Conservation (phyloP, 1,140 invertebrate genomes). For the Orchesella cincta region DNA sequence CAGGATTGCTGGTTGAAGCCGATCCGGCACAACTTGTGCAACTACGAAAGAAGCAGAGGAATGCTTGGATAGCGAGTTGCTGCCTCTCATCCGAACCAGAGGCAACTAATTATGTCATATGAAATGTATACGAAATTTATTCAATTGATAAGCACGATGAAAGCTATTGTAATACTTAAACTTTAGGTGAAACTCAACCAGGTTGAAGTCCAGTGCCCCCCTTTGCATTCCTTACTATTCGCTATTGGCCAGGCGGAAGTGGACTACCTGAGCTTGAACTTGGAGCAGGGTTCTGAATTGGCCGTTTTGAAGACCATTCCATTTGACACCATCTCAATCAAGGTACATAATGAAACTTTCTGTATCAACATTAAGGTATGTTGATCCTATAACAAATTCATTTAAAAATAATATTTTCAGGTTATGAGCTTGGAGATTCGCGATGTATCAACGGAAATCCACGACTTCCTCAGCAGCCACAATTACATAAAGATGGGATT, state of each 20-base stretch:
- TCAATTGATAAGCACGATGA: not conserved
- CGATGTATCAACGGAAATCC: no score
- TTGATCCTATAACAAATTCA: no score
- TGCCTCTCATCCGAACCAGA: not conserved
- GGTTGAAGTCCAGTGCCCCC: conserved; percentile 60
- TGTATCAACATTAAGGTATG: no score
- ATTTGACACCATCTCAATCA: conserved; percentile 53
- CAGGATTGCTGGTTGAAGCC: conserved; percentile 56
- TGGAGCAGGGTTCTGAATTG: conserved; percentile 61
- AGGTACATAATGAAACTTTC: no score
- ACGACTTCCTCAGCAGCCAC: no score
- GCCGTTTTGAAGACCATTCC: conserved; percentile 61
- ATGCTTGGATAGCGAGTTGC: conserved; percentile 46
- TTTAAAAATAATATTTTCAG: no score
- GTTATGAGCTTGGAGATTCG: no score
- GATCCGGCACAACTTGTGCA: conserved; percentile 52
- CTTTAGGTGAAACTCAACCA: no score
- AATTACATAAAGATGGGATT: no score
- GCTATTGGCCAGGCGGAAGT: conserved; percentile 56
- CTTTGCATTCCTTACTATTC: conserved; percentile 58
- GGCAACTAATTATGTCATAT: no score
- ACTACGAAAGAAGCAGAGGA: conserved; percentile 52
- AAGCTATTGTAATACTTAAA: no score
- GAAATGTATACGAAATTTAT: not conserved
- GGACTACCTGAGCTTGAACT: conserved; percentile 59